These are phyloP conservation scores for Xenopus tropicalis DNA, from an alignment of 2,113 vertebrate genomes.

Conservation along the genomic window DNA sequence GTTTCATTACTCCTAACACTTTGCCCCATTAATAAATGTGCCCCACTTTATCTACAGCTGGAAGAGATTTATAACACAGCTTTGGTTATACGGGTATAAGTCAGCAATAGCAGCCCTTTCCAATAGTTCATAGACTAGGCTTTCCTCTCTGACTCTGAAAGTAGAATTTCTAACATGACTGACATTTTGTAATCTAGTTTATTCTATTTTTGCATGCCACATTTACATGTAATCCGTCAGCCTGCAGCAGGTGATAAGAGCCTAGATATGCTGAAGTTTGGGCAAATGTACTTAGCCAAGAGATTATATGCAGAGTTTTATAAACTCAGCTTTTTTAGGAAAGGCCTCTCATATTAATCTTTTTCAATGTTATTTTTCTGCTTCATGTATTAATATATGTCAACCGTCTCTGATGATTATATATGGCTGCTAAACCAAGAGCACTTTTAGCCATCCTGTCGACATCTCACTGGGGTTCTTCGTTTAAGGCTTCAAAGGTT, in stretches of 20 bases:
- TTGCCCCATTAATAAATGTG: too few relatives aligned
- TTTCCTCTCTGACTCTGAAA: too few relatives aligned
- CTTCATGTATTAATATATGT: constrained; percentile 33
- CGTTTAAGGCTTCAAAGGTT: background rate
- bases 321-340: constrained; percentile 47
- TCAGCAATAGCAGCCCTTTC: too few relatives aligned
- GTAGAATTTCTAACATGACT: too few relatives aligned
- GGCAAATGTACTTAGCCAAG: constrained; percentile 47
- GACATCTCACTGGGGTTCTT: constrained; percentile 20
- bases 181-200: too few relatives aligned
- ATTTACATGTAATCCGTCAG: constrained; percentile 66
- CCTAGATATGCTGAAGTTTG: constrained; percentile 49
- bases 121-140: too few relatives aligned
- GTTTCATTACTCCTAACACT: constrained; percentile 41
- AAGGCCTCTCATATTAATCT: constrained; percentile 51
- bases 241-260: constrained; percentile 63
- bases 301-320: constrained; percentile 40
- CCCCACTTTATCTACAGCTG: too few relatives aligned
- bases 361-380: constrained; percentile 51
- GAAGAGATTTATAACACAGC: too few relatives aligned
- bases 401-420: constrained; percentile 41
- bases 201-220: constrained; percentile 42
- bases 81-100: too few relatives aligned
- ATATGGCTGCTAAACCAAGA: constrained; percentile 28
- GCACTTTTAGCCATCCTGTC: constrained; percentile 43